These are phyloP conservation scores for Hypomesus transpacificus DNA, from an alignment of 2,113 vertebrate species.

Conservation along the genomic window DNA sequence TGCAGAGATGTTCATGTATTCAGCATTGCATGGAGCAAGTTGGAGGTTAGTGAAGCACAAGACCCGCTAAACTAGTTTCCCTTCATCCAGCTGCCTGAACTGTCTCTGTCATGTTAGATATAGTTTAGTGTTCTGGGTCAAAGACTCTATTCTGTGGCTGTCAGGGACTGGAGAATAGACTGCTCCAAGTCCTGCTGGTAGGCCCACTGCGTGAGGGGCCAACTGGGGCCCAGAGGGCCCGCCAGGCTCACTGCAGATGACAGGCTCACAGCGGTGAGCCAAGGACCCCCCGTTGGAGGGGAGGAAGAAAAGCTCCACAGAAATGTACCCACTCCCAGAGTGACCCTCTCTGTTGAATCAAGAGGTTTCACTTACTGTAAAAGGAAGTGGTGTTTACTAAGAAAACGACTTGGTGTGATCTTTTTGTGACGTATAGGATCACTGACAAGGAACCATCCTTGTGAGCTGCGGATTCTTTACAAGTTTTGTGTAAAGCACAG, in stretches of 20 bases:
- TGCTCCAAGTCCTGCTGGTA: conserved; percentile 82
- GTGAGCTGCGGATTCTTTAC: too few relatives aligned
- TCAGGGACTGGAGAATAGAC: conserved; percentile 72
- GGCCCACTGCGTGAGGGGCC: conserved; percentile 64
- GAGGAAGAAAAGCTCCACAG: conserved; percentile 21
- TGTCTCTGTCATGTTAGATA: conserved; percentile 63
- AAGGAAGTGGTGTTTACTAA: neutral
- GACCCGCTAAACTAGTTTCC: conserved; percentile 40
- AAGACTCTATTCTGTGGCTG: conserved; percentile 74
- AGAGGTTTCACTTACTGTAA: conserved; percentile 10
- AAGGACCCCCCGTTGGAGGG: conserved; percentile 45
- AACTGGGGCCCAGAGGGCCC: conserved; percentile 62
- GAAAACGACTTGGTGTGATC: neutral
- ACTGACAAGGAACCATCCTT: too few relatives aligned
- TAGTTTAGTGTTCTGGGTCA: conserved; percentile 76
- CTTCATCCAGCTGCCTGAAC: conserved; percentile 43
- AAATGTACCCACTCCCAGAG: conserved; percentile 18
- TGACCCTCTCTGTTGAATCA: conserved; percentile 12
- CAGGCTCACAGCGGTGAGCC: conserved; percentile 66
- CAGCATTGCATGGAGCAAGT: neutral
- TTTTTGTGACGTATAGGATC: too few relatives aligned
- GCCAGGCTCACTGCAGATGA: conserved; percentile 71
- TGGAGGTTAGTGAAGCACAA: neutral
- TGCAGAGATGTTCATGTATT: neutral
- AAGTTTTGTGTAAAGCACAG: too few relatives aligned